A percentile compares a stretch with the other conserved stretches of the same genome.
These are phyloP conservation scores for Chaetogeoica ovagalla DNA, from an alignment of 2,888 invertebrate species.

Conservation along the genomic window DNA sequence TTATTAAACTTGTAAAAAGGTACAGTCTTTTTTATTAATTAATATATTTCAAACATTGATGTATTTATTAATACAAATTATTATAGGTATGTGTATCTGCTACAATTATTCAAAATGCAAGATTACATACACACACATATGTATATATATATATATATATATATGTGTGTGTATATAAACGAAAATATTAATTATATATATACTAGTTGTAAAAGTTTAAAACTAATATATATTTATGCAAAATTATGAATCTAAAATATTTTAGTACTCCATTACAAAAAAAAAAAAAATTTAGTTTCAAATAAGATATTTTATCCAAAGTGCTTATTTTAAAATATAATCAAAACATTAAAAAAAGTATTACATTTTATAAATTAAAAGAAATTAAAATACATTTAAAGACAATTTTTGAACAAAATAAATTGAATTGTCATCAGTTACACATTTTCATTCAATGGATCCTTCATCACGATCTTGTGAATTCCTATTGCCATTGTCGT, in stretches of 20 bases:
- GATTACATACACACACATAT: not conserved
- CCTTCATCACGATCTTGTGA: slow-evolving; percentile 47
- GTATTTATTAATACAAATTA: slow-evolving; percentile 16
- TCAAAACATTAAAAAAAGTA: slow-evolving; percentile 10
- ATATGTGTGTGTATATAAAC: not conserved
- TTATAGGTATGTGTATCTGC: not conserved
- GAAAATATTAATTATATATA: not conserved
- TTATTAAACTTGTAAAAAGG: slow-evolving; percentile 27
- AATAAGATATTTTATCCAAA: not conserved
- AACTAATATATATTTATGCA: slow-evolving; percentile 21
- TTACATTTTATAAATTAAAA: slow-evolving; percentile 1
- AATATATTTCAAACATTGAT: slow-evolving; percentile 19
- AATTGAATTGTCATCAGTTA: not conserved
- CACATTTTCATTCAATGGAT: slow-evolving; percentile 39
- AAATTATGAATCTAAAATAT: slow-evolving; percentile 17
- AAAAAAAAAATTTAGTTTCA: slow-evolving; percentile 3
- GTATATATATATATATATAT: not conserved
- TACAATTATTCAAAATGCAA: not conserved
- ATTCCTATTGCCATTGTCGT: slow-evolving; percentile 41
- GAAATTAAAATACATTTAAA: slow-evolving; percentile 21
- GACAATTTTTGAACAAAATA: slow-evolving; percentile 9
- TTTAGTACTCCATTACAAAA: slow-evolving; percentile 19
- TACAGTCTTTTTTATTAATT: slow-evolving; percentile 28
- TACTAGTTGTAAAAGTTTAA: slow-evolving; percentile 14
- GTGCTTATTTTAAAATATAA: slow-evolving; percentile 5